phyloP scores from a whole-genome alignment of 2,797 vertebrate genomes.

The Typhlichthys eigenmanni region DNA sequence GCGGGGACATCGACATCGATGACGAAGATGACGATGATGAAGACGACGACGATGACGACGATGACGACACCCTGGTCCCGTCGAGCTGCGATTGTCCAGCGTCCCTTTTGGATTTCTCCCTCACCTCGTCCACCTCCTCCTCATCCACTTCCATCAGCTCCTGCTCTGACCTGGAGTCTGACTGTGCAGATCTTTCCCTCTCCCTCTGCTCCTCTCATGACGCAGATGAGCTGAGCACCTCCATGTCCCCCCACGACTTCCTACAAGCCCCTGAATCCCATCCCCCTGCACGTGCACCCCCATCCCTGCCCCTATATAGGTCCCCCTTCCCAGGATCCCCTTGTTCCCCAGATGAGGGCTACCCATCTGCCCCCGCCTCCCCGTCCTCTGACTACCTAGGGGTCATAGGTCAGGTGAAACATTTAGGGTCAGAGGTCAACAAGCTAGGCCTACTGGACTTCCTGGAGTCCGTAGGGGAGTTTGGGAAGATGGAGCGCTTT shows the following conservation, averaged over 20 bases:
- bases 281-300: conserved; percentile 56
- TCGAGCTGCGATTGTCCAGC: conserved; percentile 78
- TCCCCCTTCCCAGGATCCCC: conserved; percentile 54
- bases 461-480: conserved; percentile 79
- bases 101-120: conserved; percentile 79
- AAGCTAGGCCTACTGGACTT: conserved; percentile 79
- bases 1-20: conserved; percentile 66
- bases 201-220: conserved; percentile 68
- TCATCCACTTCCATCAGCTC: conserved; percentile 93
- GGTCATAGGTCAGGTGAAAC: conserved; percentile 54
- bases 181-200: conserved; percentile 75
- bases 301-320: conserved; percentile 57
- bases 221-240: conserved; percentile 48
- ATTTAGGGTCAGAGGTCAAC: conserved; percentile 56
- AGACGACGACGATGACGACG: conserved; percentile 73
- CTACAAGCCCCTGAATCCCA: conserved; percentile 49
- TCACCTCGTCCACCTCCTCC: conserved; percentile 82
- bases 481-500: conserved; percentile 82
- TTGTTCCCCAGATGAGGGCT: conserved; percentile 82
- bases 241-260: conserved; percentile 47
- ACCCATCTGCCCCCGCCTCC: conserved; percentile 76
- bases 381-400: conserved; percentile 76
- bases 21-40: conserved; percentile 49
- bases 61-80: conserved; percentile 81
- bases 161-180: conserved; percentile 92